phyloP scores from a whole-genome alignment of 92 coral and sea anemone genomes.

The Porites divaricata region DNA sequence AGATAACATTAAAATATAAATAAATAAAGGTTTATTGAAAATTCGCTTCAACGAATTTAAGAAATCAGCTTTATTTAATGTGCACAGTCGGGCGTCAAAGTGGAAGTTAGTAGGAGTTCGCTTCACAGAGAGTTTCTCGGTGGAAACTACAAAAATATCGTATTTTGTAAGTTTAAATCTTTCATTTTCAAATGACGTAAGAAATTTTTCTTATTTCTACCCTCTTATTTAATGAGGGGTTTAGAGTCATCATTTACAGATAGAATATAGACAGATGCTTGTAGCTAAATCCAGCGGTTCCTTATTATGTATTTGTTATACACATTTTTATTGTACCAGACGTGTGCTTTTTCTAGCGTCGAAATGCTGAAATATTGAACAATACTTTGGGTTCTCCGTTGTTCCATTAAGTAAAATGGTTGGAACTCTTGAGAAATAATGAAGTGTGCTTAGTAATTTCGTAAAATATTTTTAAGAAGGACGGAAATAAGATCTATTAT shows the following conservation, averaged over 20 bases:
- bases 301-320: not conserved
- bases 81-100: not conserved
- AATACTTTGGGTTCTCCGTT: not conserved
- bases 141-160: not conserved
- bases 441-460: not conserved
- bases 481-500: constrained; percentile 40
- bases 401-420: not conserved
- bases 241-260: too few relatives aligned
- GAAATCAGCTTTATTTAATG: not conserved
- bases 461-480: not conserved
- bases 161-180: not conserved
- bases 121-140: not conserved
- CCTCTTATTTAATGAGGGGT: too few relatives aligned
- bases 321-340: not conserved
- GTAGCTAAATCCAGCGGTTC: not conserved
- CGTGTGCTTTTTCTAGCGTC: too few relatives aligned
- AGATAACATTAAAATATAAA: not conserved
- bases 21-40: constrained; percentile 7
- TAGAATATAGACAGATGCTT: not conserved
- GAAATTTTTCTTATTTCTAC: not conserved
- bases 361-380: not conserved
- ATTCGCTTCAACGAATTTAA: not conserved
- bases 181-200: not conserved
- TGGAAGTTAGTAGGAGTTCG: not conserved
- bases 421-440: not conserved